Evolutionary conservation across 2,113 vertebrate species (phyloP).

Genomic region (Cairina moschata): DNA sequence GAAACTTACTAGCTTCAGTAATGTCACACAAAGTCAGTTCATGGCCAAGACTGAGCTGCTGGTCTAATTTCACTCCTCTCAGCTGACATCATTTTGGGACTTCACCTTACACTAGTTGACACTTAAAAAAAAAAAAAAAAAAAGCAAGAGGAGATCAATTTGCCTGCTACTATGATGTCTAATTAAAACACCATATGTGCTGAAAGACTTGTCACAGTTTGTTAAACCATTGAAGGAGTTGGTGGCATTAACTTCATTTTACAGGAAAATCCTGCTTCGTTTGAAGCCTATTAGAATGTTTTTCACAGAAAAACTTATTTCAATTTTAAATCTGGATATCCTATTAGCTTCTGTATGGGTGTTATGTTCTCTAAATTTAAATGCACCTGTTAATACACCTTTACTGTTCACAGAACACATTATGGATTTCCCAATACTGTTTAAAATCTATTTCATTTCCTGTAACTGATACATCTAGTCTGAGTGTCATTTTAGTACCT

Average conservation of each 20-base stretch:
- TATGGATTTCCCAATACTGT: not conserved
- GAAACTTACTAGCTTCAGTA: not conserved
- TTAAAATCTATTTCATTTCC: not conserved
- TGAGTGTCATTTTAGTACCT: not conserved
- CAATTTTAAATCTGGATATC: constrained; percentile 5
- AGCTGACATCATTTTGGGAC: not conserved
- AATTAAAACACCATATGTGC: constrained; percentile 15
- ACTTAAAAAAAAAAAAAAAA: constrained; percentile 35
- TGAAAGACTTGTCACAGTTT: constrained; percentile 25
- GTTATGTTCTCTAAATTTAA: not conserved
- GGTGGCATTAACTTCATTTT: constrained; percentile 24
- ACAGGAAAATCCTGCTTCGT: not conserved
- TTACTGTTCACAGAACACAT: not conserved
- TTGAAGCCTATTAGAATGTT: not conserved
- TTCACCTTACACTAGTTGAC: constrained; percentile 16
- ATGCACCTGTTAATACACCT: not conserved
- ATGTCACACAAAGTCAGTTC: not conserved
- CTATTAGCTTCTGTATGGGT: not conserved
- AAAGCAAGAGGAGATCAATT: constrained; percentile 30
- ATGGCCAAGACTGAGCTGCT: not conserved
- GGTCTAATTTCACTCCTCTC: not conserved
- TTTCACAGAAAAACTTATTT: not conserved
- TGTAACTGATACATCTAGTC: not conserved
- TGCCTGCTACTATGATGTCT: constrained; percentile 4
- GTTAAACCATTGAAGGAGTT: constrained; percentile 23